Evolutionary conservation across 2,797 vertebrate genomes (phyloP).

Genomic region (Silurus aristotelis): DNA sequence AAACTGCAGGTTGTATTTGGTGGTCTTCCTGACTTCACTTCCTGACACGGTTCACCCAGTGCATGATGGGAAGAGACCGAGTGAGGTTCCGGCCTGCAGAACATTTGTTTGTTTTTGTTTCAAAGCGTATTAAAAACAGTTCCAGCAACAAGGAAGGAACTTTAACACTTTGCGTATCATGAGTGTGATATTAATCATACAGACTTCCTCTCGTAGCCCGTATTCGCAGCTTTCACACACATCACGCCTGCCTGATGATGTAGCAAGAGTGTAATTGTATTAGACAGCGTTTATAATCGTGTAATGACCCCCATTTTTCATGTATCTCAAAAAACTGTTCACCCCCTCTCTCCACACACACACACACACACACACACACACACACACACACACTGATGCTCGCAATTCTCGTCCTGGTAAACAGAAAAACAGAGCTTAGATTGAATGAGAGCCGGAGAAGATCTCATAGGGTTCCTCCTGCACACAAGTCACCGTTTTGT

Average conservation of each 20-base stretch:
- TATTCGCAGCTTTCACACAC: conserved; percentile 11
- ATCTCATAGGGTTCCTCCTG: neutral
- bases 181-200: neutral
- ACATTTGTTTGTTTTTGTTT: neutral
- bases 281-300: neutral
- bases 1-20: neutral
- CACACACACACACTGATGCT: neutral
- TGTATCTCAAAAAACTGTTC: neutral
- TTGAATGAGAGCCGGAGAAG: neutral
- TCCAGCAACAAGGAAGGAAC: conserved; percentile 43
- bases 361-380: too few relatives aligned
- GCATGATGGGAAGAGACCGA: neutral
- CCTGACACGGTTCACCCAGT: neutral
- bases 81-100: neutral
- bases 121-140: neutral
- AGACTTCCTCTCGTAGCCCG: neutral
- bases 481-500: neutral
- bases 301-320: neutral
- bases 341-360: too few relatives aligned
- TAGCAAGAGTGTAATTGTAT: neutral
- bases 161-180: neutral
- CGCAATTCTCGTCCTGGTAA: neutral
- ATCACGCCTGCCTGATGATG: neutral
- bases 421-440: neutral
- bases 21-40: neutral